Evolutionary conservation across 2,113 vertebrate species (phyloP).

Genomic region (Himantopus leucocephalus): DNA sequence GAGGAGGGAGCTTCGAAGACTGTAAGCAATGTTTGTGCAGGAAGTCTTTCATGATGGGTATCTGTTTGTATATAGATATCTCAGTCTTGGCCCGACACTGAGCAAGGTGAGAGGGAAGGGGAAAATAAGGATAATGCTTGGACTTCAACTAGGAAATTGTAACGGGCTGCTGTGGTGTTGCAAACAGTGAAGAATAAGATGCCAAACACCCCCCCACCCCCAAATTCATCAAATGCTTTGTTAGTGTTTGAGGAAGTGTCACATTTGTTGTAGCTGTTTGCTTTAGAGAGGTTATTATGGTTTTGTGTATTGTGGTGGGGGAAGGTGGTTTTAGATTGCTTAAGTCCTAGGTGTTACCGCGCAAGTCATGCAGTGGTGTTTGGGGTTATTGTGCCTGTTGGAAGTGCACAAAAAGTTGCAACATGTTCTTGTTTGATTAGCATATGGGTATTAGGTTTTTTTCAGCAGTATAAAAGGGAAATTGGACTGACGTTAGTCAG

Average conservation of each 20-base stretch:
- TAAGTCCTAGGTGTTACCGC: not conserved
- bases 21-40: not conserved
- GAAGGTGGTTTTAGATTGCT: not conserved
- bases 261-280: not conserved
- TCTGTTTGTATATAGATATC: not conserved
- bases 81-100: not conserved
- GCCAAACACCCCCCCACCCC: not conserved
- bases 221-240: not conserved
- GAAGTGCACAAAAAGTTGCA: not conserved
- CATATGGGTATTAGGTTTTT: not conserved
- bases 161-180: fast-evolving
- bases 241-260: not conserved
- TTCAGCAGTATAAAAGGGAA: not conserved
- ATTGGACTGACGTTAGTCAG: not conserved
- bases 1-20: not conserved
- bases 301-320: not conserved
- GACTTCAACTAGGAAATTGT: not conserved
- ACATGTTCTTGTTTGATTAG: not conserved
- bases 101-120: not conserved
- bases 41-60: not conserved
- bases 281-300: not conserved
- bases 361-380: fast-evolving
- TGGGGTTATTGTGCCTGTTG: not conserved
- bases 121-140: fast-evolving
- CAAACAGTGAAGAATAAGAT: not conserved